Percentiles rank a stretch among this genome's conserved stretches.
phyloP scores from a whole-genome alignment of 2,797 vertebrate genomes.

The Bovichtus diacanthus region DNA sequence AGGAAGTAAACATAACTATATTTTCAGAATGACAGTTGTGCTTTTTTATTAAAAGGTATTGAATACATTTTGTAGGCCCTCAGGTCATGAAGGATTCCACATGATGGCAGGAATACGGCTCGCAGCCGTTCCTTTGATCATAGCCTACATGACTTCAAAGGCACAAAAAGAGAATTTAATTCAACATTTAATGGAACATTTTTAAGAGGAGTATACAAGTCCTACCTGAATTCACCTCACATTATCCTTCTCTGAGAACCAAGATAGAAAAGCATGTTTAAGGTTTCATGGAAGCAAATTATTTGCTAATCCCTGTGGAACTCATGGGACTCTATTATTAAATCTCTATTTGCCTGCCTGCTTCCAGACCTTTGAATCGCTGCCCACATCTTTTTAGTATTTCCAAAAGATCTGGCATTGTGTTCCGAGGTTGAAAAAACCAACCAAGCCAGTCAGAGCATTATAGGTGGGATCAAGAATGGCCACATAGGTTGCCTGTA shows the following conservation, averaged over 20 bases:
- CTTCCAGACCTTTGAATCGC: constrained; percentile 17
- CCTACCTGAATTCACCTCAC: constrained; percentile 50
- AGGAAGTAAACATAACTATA: constrained; percentile 15
- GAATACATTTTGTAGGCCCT: constrained; percentile 21
- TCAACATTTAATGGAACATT: constrained; percentile 60
- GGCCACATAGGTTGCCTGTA: not conserved
- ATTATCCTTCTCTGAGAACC: constrained; percentile 20
- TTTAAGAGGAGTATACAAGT: constrained; percentile 46
- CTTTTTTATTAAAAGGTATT: constrained; percentile 32
- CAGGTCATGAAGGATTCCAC: constrained; percentile 31
- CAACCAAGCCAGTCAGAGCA: not conserved
- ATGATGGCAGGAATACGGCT: constrained; percentile 54
- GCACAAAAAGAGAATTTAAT: constrained; percentile 55
- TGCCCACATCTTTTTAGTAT: not conserved
- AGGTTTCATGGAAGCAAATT: constrained; percentile 21
- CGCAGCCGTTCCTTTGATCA: constrained; percentile 67
- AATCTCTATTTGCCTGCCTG: not conserved
- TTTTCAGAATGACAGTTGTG: constrained; percentile 35
- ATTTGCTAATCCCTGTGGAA: constrained; percentile 28
- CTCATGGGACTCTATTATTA: constrained; percentile 7
- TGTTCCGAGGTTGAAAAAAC: not conserved
- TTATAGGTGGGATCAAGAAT: not conserved
- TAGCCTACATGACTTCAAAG: constrained; percentile 68
- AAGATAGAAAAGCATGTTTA: constrained; percentile 24
- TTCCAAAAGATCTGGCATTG: constrained; percentile 6